Conservation (phyloP, 1,140 invertebrate genomes). For the Macrocentrus cingulum region DNA sequence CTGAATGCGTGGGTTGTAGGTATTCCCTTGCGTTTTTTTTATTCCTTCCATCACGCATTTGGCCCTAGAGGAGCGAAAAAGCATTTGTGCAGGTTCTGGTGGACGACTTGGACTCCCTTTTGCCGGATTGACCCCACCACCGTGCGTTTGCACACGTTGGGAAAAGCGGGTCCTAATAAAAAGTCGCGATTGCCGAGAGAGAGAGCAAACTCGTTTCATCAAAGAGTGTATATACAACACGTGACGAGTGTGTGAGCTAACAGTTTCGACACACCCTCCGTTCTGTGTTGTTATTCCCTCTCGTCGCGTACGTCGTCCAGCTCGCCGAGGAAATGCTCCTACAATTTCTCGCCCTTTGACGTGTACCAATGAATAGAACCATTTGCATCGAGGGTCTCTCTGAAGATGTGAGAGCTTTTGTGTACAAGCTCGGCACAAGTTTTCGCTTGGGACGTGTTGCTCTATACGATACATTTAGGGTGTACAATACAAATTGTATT, state of each 20-base stretch:
- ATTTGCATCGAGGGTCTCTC: slow-evolving; percentile 24
- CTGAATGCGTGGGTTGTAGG: background rate
- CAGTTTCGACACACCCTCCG: slow-evolving; percentile 14
- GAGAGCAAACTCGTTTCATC: slow-evolving; percentile 30
- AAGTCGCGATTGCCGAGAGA: slow-evolving; percentile 33
- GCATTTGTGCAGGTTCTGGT: too few relatives aligned
- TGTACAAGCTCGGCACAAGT: background rate
- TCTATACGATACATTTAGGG: slow-evolving; percentile 17
- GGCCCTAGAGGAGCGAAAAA: too few relatives aligned
- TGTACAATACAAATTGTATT: too few relatives aligned
- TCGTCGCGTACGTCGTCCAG: too few relatives aligned
- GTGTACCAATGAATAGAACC: slow-evolving; percentile 24
- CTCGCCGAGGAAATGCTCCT: slow-evolving; percentile 24
- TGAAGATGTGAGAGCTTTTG: slow-evolving; percentile 2
- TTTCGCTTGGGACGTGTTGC: slow-evolving; percentile 6
- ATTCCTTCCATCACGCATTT: background rate
- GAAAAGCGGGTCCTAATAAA: slow-evolving; percentile 36
- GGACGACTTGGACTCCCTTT: slow-evolving; percentile 2
- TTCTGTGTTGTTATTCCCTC: slow-evolving; percentile 1
- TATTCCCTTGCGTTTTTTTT: slow-evolving; percentile 8
- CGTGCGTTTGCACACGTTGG: slow-evolving; percentile 11
- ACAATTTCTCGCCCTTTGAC: slow-evolving; percentile 21
- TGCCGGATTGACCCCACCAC: background rate
- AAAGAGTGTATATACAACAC: slow-evolving; percentile 14
- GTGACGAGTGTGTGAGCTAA: slow-evolving; percentile 22